Evolutionary conservation across 2,797 vertebrate genomes (phyloP), one percentile per base, ranked within the genome.

Genomic region (Siniperca undulata): DNA sequence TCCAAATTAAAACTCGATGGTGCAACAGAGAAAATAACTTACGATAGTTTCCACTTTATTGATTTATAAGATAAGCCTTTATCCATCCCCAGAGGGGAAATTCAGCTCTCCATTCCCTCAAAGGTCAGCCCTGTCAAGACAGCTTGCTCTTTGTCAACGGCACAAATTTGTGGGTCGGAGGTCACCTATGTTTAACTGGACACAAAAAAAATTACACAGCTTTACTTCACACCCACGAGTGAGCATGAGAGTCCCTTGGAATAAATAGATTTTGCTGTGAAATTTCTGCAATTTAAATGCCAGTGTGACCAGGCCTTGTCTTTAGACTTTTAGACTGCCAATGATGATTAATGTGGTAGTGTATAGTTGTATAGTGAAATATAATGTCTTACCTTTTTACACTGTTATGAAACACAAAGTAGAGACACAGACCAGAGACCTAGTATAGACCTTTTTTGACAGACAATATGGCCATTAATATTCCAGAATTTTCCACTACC

Each of bases 351-450:
- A 55, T 50, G 27, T 38, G 34, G 20, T 4, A 38, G 20, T 38
- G 6, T 30, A 42, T n/a, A 38, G 22, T 36, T 12, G 8, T 27
- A 70, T 34, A 2, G 22, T 24, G 10, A 55, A 19, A 24, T 9
- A n/a, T 27, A 50, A 20, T 19, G 34, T 20, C 14, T 27, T 53
- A 11, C 22, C 61, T 67, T 64, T 64, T 66, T 34, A 38, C 4
- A 17, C 53, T 67, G 30, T 59, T 58, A 48, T 62, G 40, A 56
- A 74, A 53, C n/a, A n/a, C 10, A 56, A 56, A 44, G 42, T 14
- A 13, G 27, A 27, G 27, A 27, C 27, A 27, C 14, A 44, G 42
- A 44, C 42, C 3, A 30, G 30, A 30, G 30, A 30, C 30, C 30
- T 30, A 30, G 3, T 30, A 30, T 30, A 30, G 30, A 30, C 30